Conservation (phyloP, 2,888 invertebrate species). For the Nycteola revayana region DNA sequence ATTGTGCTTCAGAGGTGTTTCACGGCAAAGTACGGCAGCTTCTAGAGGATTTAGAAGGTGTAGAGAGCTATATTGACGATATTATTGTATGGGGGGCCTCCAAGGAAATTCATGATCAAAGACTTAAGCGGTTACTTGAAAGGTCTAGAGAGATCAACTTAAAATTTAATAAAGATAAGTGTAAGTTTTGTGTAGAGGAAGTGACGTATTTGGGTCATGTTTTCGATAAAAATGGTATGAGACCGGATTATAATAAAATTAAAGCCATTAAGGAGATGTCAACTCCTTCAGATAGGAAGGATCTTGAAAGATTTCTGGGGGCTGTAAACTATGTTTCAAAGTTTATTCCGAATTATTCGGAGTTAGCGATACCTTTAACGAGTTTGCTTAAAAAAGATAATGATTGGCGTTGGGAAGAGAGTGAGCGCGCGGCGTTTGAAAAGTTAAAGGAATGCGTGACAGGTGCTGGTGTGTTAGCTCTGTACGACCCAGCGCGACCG, state of each 20-base stretch:
- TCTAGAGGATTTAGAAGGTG: constrained; percentile 1
- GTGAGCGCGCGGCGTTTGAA: neutral
- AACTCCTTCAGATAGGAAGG: constrained; percentile 12
- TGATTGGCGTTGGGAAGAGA: constrained; percentile 10
- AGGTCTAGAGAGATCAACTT: neutral
- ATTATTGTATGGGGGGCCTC: neutral
- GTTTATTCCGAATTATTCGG: constrained; percentile 20
- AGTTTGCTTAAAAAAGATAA: constrained; percentile 16
- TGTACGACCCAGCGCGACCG: neutral
- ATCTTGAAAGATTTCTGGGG: constrained; percentile 12
- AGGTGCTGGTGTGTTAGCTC: neutral
- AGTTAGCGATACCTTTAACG: constrained; percentile 5
- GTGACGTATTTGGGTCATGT: constrained; percentile 24
- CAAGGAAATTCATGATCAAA: neutral
- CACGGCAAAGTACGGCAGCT: constrained; percentile 1
- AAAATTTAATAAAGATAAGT: constrained; percentile 24
- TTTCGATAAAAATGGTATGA: constrained; percentile 21
- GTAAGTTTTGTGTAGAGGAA: constrained; percentile 14
- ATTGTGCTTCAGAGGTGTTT: constrained; percentile 1
- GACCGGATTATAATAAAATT: constrained; percentile 14
- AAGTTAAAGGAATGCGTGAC: neutral
- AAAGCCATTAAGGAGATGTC: constrained; percentile 22
- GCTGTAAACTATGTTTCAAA: neutral
- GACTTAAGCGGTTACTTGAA: no score
- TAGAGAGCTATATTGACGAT: constrained; percentile 6